These are phyloP conservation scores for Tachina grossa DNA, from an alignment of 2,888 invertebrate genomes.

Conservation along the genomic window DNA sequence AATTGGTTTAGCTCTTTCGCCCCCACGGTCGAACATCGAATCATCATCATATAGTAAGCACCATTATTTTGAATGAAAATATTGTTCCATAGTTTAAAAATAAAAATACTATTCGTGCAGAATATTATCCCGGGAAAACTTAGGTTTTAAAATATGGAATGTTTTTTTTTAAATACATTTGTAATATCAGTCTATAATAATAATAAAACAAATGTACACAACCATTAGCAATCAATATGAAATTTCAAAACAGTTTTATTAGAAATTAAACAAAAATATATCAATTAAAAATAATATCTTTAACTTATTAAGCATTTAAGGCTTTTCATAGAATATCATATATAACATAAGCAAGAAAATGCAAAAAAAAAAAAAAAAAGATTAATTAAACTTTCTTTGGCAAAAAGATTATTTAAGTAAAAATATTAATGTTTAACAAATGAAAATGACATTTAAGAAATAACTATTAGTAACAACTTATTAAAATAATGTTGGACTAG, in stretches of 20 bases:
- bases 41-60: too few relatives aligned
- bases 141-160: conserved; percentile 15
- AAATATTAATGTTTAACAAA: conserved; percentile 59
- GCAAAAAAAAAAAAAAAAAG: conserved; percentile 28
- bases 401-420: conserved; percentile 81
- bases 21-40: too few relatives aligned
- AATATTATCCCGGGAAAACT: conserved; percentile 13
- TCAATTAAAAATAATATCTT: conserved; percentile 23
- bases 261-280: conserved; percentile 41
- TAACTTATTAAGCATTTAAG: conserved; percentile 62
- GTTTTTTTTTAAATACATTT: conserved; percentile 12
- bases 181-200: neutral
- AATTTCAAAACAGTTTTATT: conserved; percentile 39
- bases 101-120: too few relatives aligned
- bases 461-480: conserved; percentile 49
- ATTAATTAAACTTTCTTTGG: conserved; percentile 76
- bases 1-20: too few relatives aligned
- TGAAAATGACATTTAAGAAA: conserved; percentile 59
- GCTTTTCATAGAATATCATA: conserved; percentile 43
- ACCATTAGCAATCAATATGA: conserved; percentile 39
- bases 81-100: too few relatives aligned
- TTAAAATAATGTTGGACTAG: conserved; percentile 35
- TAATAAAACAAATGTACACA: conserved; percentile 14
- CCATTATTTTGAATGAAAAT: too few relatives aligned
- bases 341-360: conserved; percentile 1